Evolutionary conservation across 2,888 invertebrate genomes (phyloP).

Genomic region (Kuschelorhynchus macadamiae): DNA sequence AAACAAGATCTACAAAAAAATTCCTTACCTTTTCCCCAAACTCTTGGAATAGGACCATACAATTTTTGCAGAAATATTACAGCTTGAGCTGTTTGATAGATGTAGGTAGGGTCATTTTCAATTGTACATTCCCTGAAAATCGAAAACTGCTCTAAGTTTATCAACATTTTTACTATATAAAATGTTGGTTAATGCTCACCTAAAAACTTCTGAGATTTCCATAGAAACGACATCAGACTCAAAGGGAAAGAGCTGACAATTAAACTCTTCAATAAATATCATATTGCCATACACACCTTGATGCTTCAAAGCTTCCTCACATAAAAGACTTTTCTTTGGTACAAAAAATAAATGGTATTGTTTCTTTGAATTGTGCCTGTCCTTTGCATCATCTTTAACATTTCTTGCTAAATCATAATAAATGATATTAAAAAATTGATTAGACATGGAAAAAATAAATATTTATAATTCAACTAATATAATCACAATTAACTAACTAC

Average conservation of each 20-base stretch:
- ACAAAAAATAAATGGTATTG: slow-evolving; percentile 93
- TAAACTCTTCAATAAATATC: slow-evolving; percentile 84
- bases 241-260: slow-evolving; percentile 90
- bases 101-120: slow-evolving; percentile 90
- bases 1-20: too few relatives aligned
- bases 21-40: slow-evolving; percentile 85
- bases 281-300: slow-evolving; percentile 86
- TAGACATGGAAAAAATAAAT: too few relatives aligned
- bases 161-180: background rate
- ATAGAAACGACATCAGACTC: slow-evolving; percentile 94
- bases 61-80: slow-evolving; percentile 87
- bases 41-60: slow-evolving; percentile 90
- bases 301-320: slow-evolving; percentile 88
- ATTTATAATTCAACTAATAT: too few relatives aligned
- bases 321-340: slow-evolving; percentile 88
- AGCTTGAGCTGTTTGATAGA: slow-evolving; percentile 91
- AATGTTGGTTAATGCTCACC: slow-evolving; percentile 68
- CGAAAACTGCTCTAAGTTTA: too few relatives aligned
- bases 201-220: slow-evolving; percentile 86
- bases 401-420: slow-evolving; percentile 74
- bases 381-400: slow-evolving; percentile 70
- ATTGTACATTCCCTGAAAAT: slow-evolving; percentile 82
- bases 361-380: slow-evolving; percentile 70
- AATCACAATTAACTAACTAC: slow-evolving; percentile 43
- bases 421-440: too few relatives aligned